Evolutionary conservation across 2,888 invertebrate species (phyloP).

Genomic region (Ommatoiulus sabulosus): DNA sequence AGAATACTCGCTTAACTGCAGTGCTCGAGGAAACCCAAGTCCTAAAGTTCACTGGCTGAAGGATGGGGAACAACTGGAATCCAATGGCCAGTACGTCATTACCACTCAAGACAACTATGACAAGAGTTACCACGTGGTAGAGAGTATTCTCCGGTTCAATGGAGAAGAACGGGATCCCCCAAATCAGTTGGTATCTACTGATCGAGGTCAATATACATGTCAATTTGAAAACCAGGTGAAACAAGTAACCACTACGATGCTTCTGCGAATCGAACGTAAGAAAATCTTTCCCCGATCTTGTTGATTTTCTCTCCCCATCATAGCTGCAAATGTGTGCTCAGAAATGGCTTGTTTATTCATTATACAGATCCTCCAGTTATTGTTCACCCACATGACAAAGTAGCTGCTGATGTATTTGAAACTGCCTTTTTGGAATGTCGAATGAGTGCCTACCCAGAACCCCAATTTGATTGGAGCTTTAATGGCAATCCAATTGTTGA

Average conservation of each 20-base stretch:
- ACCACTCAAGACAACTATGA: conserved; percentile 69
- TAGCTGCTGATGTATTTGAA: conserved; percentile 86
- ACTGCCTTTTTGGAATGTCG: conserved; percentile 88
- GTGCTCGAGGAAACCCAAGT: conserved; percentile 88
- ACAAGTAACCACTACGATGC: conserved; percentile 88
- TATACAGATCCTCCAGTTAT: conserved; percentile 84
- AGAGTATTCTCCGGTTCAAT: conserved; percentile 83
- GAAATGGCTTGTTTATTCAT: not conserved
- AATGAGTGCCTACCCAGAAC: conserved; percentile 91
- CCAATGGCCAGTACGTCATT: conserved; percentile 53
- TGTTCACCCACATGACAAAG: conserved; percentile 74
- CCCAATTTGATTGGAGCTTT: conserved; percentile 87
- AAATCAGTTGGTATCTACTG: conserved; percentile 72
- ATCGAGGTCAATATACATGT: conserved; percentile 89
- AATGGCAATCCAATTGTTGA: conserved; percentile 65
- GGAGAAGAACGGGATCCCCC: conserved; percentile 76
- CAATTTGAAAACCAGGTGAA: conserved; percentile 91
- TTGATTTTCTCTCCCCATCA: not conserved
- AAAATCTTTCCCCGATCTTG: conserved; percentile 62
- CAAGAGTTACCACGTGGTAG: conserved; percentile 84
- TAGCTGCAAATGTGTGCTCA: not conserved
- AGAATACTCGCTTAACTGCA: conserved; percentile 84
- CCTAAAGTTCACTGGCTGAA: conserved; percentile 88
- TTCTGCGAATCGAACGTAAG: conserved; percentile 89
- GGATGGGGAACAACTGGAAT: conserved; percentile 66